These are phyloP conservation scores for Dinomys branickii DNA, from an alignment of 2,113 vertebrate genomes.

Conservation along the genomic window DNA sequence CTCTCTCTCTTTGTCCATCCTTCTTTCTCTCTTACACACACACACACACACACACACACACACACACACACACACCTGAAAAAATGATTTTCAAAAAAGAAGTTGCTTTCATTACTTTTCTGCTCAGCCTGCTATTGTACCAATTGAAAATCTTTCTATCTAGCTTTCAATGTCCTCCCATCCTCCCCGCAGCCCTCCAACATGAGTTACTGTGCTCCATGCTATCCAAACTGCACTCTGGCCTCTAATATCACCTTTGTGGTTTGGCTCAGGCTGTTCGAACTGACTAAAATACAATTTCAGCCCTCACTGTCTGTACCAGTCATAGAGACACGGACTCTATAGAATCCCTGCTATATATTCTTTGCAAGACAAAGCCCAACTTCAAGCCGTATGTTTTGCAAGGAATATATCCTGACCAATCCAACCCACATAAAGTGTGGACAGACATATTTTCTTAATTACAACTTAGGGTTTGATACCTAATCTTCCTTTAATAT, in stretches of 20 bases:
- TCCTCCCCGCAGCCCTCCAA: neutral
- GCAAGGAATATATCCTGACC: neutral
- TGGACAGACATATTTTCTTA: neutral
- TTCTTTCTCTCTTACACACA: too few relatives aligned
- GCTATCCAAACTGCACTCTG: neutral
- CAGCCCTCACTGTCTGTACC: neutral
- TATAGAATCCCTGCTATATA: neutral
- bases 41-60: too few relatives aligned
- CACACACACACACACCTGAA: neutral
- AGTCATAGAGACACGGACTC: neutral
- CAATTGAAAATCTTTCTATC: slow-evolving; percentile 1
- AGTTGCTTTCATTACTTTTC: slow-evolving; percentile 11
- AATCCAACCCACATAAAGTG: neutral
- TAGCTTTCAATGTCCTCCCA: neutral
- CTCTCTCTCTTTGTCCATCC: neutral
- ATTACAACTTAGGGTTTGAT: neutral
- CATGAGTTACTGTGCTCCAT: neutral
- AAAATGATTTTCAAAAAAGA: neutral
- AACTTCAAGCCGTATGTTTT: neutral
- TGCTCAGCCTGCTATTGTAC: neutral
- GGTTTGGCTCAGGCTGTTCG: slow-evolving; percentile 12
- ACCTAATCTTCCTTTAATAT: neutral
- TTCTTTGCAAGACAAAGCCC: too few relatives aligned
- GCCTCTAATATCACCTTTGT: neutral
- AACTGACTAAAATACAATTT: neutral